Evolutionary conservation across 1,140 invertebrate genomes (phyloP).

Genomic region (Brachionus sp.): DNA sequence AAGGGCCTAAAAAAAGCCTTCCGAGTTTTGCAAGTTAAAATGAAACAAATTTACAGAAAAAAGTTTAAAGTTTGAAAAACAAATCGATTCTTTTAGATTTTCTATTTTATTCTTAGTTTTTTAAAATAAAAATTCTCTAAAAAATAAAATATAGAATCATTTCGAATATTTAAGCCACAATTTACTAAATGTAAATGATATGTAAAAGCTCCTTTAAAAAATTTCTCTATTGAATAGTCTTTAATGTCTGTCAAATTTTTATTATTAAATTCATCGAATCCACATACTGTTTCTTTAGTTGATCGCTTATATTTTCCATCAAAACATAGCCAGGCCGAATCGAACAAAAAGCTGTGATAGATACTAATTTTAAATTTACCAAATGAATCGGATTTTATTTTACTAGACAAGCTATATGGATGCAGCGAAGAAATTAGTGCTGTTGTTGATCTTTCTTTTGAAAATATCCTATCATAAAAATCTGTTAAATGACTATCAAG

Average conservation of each 20-base stretch:
- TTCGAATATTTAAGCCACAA: background rate
- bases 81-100: no score
- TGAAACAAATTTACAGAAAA: no score
- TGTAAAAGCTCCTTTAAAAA: slow-evolving; percentile 33
- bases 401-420: background rate
- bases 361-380: background rate
- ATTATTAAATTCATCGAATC: slow-evolving; percentile 32
- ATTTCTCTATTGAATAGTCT: background rate
- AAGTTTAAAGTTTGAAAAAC: no score
- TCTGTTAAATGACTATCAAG: background rate
- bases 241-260: background rate
- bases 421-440: background rate
- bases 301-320: slow-evolving; percentile 1
- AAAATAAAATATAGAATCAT: slow-evolving; percentile 10
- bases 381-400: background rate
- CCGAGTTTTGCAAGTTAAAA: no score
- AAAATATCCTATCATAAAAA: slow-evolving; percentile 21
- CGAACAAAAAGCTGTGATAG: slow-evolving; percentile 32
- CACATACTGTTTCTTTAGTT: background rate
- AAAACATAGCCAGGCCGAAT: slow-evolving; percentile 31
- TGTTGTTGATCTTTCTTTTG: background rate
- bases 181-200: slow-evolving; percentile 38
- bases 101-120: background rate
- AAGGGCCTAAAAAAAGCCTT: no score
- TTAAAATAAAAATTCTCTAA: slow-evolving; percentile 5